These are phyloP conservation scores for Burhinus oedicnemus DNA, from an alignment of 2,113 vertebrate species.

Conservation along the genomic window DNA sequence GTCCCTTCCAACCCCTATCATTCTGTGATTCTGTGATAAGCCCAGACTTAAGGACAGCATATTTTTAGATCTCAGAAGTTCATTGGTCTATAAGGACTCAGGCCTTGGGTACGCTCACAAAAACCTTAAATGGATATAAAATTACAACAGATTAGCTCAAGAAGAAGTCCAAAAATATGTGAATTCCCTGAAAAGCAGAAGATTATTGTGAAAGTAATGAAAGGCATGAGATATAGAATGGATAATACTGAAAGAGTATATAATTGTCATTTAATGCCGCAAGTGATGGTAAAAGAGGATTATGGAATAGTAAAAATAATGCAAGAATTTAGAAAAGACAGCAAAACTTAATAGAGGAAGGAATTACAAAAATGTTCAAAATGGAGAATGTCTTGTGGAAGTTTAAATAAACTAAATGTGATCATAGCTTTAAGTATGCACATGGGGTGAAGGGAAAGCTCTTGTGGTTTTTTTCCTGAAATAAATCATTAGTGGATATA, in stretches of 20 bases:
- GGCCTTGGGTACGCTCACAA: neutral
- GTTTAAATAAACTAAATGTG: neutral
- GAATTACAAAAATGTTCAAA: neutral
- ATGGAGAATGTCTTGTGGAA: neutral
- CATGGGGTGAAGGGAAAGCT: neutral
- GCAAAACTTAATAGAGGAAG: neutral
- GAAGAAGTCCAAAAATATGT: neutral
- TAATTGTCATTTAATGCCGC: neutral
- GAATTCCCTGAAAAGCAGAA: neutral
- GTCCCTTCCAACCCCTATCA: too few species aligned
- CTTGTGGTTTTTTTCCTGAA: neutral
- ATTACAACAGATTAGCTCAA: neutral
- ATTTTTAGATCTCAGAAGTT: too few species aligned
- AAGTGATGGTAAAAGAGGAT: neutral
- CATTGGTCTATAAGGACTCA: neutral
- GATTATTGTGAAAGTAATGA: neutral
- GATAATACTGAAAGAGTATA: neutral
- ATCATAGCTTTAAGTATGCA: neutral
- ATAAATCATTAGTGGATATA: neutral
- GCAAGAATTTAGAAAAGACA: neutral
- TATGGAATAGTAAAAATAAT: neutral
- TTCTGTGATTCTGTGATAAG: too few species aligned
- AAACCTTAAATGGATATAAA: neutral
- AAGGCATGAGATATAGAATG: neutral
- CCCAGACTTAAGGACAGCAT: too few species aligned